Percentiles rank a stretch among this genome's conserved stretches.
These are phyloP conservation scores for Ophion obscuratus DNA, from an alignment of 2,888 invertebrate species.

Conservation along the genomic window DNA sequence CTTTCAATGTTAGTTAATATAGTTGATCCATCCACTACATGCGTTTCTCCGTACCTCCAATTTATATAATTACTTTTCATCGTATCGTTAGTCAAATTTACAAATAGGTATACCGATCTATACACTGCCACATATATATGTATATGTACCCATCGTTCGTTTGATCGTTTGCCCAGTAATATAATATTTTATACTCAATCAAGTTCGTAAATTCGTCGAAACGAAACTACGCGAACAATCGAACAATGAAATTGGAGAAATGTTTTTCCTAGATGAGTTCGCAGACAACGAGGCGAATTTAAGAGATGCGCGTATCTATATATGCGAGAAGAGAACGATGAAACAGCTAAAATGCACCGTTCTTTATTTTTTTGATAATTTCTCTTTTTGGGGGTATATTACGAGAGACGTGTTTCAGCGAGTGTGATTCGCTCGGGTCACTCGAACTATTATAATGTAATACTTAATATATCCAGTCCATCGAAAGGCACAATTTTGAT, in stretches of 20 bases:
- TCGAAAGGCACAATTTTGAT: slow-evolving; percentile 82
- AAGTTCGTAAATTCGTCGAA: neutral
- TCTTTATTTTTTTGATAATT: slow-evolving; percentile 8
- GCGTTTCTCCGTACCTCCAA: slow-evolving; percentile 10
- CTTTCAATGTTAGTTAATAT: slow-evolving; percentile 63
- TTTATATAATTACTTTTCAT: neutral
- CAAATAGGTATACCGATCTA: slow-evolving; percentile 46
- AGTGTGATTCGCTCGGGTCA: slow-evolving; percentile 60
- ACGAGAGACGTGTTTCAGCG: slow-evolving; percentile 22
- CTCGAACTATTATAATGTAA: slow-evolving; percentile 74
- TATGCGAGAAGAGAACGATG: slow-evolving; percentile 45
- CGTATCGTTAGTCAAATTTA: slow-evolving; percentile 42
- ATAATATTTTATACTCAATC: slow-evolving; percentile 16
- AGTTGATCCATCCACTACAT: slow-evolving; percentile 47
- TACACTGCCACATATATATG: neutral
- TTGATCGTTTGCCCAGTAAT: slow-evolving; percentile 56
- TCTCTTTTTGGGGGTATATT: slow-evolving; percentile 6
- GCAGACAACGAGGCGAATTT: slow-evolving; percentile 32
- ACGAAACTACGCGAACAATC: slow-evolving; percentile 29
- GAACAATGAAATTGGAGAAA: slow-evolving; percentile 2
- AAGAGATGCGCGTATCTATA: slow-evolving; percentile 22
- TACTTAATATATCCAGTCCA: slow-evolving; percentile 79
- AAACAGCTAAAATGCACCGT: slow-evolving; percentile 31
- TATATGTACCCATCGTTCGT: slow-evolving; percentile 36
- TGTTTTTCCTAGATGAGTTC: slow-evolving; percentile 35